phyloP scores from a whole-genome alignment of 2,113 vertebrate species.

The Oreochromis aureus region DNA sequence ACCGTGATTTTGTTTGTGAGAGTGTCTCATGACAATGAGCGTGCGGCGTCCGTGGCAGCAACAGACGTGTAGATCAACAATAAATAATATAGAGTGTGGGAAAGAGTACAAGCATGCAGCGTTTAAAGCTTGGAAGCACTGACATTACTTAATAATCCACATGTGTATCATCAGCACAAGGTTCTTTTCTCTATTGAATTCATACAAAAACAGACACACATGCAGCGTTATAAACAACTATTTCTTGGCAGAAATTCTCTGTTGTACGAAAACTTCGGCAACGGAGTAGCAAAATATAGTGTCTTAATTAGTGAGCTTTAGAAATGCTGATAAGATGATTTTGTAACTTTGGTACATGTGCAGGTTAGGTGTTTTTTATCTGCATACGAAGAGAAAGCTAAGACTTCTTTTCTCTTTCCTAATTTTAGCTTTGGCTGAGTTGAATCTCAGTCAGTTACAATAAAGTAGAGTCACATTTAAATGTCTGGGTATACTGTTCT shows the following conservation, averaged over 20 bases:
- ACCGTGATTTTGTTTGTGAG: too few relatives aligned
- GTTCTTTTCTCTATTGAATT: not conserved
- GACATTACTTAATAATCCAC: not conserved
- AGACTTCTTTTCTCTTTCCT: not conserved
- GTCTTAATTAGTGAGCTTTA: not conserved
- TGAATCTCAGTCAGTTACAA: not conserved
- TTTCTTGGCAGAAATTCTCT: not conserved
- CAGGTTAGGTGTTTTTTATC: not conserved
- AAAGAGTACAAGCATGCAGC: too few relatives aligned
- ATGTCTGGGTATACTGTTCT: not conserved
- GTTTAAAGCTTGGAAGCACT: too few relatives aligned
- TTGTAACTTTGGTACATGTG: not conserved
- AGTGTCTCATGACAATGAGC: too few relatives aligned
- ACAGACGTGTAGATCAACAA: too few relatives aligned
- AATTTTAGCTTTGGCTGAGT: not conserved
- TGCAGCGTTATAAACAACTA: accelerated
- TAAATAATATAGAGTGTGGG: too few relatives aligned
- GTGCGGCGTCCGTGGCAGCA: too few relatives aligned
- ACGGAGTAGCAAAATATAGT: not conserved
- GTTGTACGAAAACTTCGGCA: accelerated
- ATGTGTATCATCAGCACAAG: not conserved
- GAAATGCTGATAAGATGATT: not conserved
- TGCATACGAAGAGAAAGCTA: not conserved
- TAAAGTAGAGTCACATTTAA: not conserved
- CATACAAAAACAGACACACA: not conserved